phyloP scores from a whole-genome alignment of 2,888 invertebrate species.

The Ellobium chinense region DNA sequence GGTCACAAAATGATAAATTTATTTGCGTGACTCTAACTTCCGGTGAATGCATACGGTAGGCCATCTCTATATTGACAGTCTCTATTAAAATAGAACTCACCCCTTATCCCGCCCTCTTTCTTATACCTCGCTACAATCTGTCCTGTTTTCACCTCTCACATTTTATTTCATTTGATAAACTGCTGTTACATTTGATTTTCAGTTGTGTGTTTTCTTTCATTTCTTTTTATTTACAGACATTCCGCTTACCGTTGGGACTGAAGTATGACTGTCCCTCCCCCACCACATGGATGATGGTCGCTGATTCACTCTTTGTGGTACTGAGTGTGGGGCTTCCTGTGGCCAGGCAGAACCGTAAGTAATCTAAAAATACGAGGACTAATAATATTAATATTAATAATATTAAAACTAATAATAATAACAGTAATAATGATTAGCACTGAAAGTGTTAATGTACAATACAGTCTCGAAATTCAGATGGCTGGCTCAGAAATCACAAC shows the following conservation, averaged over 20 bases:
- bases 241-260: conserved; percentile 87
- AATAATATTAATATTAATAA: neutral
- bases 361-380: neutral
- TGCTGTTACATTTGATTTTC: too few species aligned
- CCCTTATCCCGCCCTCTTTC: too few species aligned
- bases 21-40: too few species aligned
- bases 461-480: too few species aligned
- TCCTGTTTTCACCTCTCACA: neutral
- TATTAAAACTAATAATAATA: neutral
- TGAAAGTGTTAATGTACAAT: too few species aligned
- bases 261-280: conserved; percentile 90
- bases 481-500: too few species aligned
- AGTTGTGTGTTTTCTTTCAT: neutral
- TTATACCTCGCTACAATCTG: neutral
- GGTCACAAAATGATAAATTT: too few species aligned
- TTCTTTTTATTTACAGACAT: conserved; percentile 81
- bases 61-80: too few species aligned
- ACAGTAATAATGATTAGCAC: neutral
- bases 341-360: conserved; percentile 87
- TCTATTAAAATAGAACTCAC: too few species aligned
- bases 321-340: conserved; percentile 92
- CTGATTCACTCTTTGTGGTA: conserved; percentile 87
- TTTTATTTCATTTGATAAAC: too few species aligned
- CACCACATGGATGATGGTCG: conserved; percentile 90
- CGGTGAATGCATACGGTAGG: too few species aligned